Evolutionary conservation across 2,113 vertebrate genomes (phyloP).

Genomic region (cattle (Bos taurus)): DNA sequence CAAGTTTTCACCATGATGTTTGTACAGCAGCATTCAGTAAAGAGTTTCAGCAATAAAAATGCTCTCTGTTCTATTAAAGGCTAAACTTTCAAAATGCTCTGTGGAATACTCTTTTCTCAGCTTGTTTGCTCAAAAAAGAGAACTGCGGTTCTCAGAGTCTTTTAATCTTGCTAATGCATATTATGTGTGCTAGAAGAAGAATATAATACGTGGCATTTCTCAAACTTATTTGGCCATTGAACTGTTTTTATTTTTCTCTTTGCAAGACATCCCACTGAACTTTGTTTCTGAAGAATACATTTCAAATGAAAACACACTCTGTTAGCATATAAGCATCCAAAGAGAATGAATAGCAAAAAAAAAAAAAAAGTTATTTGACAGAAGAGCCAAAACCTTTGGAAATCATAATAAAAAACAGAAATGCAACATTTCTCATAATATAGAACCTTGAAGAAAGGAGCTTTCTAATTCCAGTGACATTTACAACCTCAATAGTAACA

Average conservation of each 20-base stretch:
- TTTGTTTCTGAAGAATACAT: neutral
- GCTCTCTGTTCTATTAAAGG: neutral
- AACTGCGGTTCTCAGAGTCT: neutral
- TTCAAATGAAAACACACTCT: neutral
- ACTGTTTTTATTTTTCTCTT: neutral
- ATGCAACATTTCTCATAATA: neutral
- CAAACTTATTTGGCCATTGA: neutral
- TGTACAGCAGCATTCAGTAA: neutral
- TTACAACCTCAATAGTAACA: constrained; percentile 10
- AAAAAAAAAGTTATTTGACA: neutral
- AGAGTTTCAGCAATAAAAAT: constrained; percentile 40
- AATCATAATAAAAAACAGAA: neutral
- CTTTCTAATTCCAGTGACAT: neutral
- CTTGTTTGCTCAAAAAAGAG: neutral
- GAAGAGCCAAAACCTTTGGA: neutral
- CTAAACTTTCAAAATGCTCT: neutral
- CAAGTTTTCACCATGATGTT: constrained; percentile 20
- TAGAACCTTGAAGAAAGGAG: neutral
- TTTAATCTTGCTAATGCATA: neutral
- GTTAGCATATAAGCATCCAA: neutral
- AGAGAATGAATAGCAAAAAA: neutral
- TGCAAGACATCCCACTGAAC: neutral
- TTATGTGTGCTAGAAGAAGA: neutral
- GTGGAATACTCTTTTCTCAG: neutral
- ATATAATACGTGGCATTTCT: neutral